phyloP scores from a whole-genome alignment of 2,113 vertebrate species.

The Carettochelys insculpta region DNA sequence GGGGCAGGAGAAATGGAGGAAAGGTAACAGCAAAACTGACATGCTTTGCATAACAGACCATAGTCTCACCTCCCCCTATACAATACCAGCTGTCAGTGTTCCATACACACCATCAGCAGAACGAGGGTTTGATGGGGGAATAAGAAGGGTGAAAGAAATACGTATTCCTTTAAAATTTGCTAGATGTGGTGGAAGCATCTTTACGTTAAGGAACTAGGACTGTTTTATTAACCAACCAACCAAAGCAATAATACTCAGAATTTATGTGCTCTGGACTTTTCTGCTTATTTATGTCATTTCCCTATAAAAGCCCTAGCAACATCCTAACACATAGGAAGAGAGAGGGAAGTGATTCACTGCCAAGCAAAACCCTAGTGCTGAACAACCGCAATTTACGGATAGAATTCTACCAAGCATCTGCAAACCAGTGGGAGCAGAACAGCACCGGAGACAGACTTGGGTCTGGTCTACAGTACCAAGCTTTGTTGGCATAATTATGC shows the following conservation, averaged over 20 bases:
- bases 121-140: background rate
- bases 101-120: fast-evolving
- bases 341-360: background rate
- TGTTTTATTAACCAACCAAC: background rate
- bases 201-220: background rate
- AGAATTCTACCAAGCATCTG: fast-evolving
- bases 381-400: background rate
- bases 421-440: fast-evolving
- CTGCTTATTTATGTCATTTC: background rate
- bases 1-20: background rate
- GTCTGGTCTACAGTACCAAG: too few species aligned
- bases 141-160: background rate
- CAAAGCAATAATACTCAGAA: fast-evolving
- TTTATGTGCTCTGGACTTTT: background rate
- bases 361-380: background rate
- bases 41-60: fast-evolving
- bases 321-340: background rate
- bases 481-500: too few species aligned
- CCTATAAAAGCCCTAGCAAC: fast-evolving
- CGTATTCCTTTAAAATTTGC: background rate
- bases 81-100: fast-evolving
- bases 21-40: fast-evolving
- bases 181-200: background rate
- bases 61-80: background rate
- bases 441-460: background rate